Evolutionary conservation across 2,888 invertebrate genomes (phyloP), one percentile per base, ranked within the genome.

Genomic region (Cataglyphis albicans): DNA sequence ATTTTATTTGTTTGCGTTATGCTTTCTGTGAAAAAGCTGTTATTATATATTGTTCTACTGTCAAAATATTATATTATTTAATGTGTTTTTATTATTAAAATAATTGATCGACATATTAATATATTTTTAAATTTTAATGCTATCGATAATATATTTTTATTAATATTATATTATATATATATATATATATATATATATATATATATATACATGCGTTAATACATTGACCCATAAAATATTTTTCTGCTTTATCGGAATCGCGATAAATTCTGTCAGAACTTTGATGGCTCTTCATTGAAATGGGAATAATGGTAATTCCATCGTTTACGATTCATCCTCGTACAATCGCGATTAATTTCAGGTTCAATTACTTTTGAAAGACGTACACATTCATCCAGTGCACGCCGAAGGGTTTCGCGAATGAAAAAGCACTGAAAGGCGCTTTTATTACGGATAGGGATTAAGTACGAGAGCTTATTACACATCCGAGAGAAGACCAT

Each of bases 401-500:
- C 25, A 25, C 21, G 4, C 44, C 59, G 83, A 70, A 55, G 55
- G 68, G 44, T 74, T 76, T 76, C 21, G 44, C 78, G 48, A 48
- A 52, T 64, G 83, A 80, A 74, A 83, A 85, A 83, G 64, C 55
- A 55, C 55, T 48, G 29, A 73, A 72, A 63, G 52, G 67, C 38
- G 38, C 64, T 59, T 70, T 80, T 65, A 41, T 74, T 21, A 63
- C 41, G 29, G 32, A 57, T 57, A 80, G 44, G 64, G 61, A 85
- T 81, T 85, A 85, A 73, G 35, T 72, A n/a, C 64, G 38, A 38
- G 52, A 64, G 57, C 74, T 73, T 78, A 80, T 57, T 78, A 44
- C 59, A 44, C 59, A 78, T 52, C 48, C 48, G 52, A 25, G 35
- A 75, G 25, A 75, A 48, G 9, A 55, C 38, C 38, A 38, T 55